Evolutionary conservation across 2,888 invertebrate species (phyloP).

Genomic region (Cantharis rufa): DNA sequence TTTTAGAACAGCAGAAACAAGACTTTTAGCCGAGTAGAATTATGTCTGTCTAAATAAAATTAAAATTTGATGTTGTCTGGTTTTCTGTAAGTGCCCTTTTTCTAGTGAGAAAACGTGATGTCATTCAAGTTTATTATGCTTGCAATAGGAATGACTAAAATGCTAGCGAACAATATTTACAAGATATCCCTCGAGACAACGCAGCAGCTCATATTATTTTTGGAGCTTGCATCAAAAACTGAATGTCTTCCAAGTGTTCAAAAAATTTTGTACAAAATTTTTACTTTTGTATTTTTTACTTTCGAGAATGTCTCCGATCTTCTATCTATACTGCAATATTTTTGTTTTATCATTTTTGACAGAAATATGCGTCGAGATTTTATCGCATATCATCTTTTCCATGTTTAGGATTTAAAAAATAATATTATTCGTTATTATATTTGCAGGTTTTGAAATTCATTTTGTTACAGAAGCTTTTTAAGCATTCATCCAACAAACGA

Average conservation of each 20-base stretch:
- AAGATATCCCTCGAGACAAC: neutral
- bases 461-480: neutral
- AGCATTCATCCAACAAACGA: neutral
- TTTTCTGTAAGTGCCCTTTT: neutral
- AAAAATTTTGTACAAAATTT: too few species aligned
- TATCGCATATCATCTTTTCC: neutral
- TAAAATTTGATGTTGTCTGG: neutral
- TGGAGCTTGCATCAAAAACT: neutral
- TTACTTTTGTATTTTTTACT: too few species aligned
- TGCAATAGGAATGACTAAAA: neutral
- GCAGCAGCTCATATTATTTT: neutral
- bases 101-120: neutral
- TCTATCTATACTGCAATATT: neutral
- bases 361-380: neutral
- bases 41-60: neutral
- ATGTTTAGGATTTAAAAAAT: neutral
- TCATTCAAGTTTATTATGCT: neutral
- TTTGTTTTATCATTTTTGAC: neutral
- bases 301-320: neutral
- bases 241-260: neutral
- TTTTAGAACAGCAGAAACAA: neutral
- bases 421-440: neutral
- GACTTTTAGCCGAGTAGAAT: neutral
- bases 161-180: neutral
- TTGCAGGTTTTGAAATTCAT: neutral